Evolutionary conservation across 2,797 vertebrate genomes (phyloP), one percentile per base, ranked within the genome.

Genomic region (Poeciliopsis turneri): DNA sequence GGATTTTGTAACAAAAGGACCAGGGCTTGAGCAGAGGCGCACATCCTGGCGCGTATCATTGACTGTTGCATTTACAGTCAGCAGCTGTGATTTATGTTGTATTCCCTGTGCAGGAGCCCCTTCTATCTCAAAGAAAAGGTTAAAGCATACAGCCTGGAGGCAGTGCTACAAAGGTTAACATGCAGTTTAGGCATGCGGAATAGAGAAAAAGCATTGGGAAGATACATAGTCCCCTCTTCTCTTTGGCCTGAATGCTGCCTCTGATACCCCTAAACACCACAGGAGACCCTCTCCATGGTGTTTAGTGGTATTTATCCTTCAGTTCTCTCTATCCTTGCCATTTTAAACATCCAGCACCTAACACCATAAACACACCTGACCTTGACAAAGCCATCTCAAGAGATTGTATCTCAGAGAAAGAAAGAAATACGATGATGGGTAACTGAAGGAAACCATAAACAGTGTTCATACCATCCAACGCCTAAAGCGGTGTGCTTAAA

Each of bases 61-160:
- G 75, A 86, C 79, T 83, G 83, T 88, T 46, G 70, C 75, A 84
- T 78, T 89, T 86, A 87, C 84, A 87, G 87, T 86, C 88, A 84
- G 78, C 83, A 55, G 77, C 85, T 90, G 88, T 88, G 90, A 92
- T 94, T 92, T 92, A 92, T 90, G 89, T 88, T 90, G 89, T 92
- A 92, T 92, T 93, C 93, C 91, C 92, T 85, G 84, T 80, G 75
- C 88, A 83, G 79, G 74, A 83, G 76, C 85, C 86, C 86, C 85
- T 68, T 91, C 84, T 91, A 89, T 88, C 90, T 94, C 88, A 74
- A 83, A 85, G 90, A 89, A 94, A 94, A 94, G 93, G 93, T 94
- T 92, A 94, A 93, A 92, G 91, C 90, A 92, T 91, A 92, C 90
- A 93, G 92, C 93, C 94, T 75, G 85, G 74, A 91, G 94, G 92